These are phyloP conservation scores for Nixonia krombeini DNA, from an alignment of 1,140 invertebrate species.

Conservation along the genomic window DNA sequence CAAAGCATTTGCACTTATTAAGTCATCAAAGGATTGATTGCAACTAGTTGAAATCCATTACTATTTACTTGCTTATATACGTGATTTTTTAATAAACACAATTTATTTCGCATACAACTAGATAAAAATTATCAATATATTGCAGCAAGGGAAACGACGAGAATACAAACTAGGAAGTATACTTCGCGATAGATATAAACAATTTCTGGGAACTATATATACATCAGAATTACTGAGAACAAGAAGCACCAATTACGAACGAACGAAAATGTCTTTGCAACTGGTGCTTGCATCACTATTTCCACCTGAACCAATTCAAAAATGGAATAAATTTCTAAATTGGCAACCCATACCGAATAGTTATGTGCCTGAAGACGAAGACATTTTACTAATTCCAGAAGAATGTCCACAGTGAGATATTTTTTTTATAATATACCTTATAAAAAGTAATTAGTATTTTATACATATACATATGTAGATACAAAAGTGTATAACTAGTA, in stretches of 20 bases:
- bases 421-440: no score
- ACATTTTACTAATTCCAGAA: slow-evolving; percentile 50
- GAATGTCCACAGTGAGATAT: slow-evolving; percentile 43
- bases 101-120: background rate
- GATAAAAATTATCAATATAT: background rate
- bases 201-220: slow-evolving; percentile 67
- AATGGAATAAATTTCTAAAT: slow-evolving; percentile 50
- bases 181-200: slow-evolving; percentile 62
- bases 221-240: slow-evolving; percentile 65
- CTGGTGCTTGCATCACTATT: slow-evolving; percentile 61
- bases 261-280: slow-evolving; percentile 72
- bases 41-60: background rate
- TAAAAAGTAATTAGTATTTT: background rate
- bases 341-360: slow-evolving; percentile 66
- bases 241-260: slow-evolving; percentile 73
- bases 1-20: background rate
- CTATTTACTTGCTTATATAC: no score
- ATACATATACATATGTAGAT: background rate
- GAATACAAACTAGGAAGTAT: slow-evolving; percentile 67
- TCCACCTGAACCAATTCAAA: slow-evolving; percentile 53
- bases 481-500: no score
- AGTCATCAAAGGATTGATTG: background rate
- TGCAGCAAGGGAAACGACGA: slow-evolving; percentile 65
- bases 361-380: slow-evolving; percentile 7
- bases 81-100: no score